Conservation (phyloP, 2,113 vertebrate species). For the Anarrhichthys ocellatus region DNA sequence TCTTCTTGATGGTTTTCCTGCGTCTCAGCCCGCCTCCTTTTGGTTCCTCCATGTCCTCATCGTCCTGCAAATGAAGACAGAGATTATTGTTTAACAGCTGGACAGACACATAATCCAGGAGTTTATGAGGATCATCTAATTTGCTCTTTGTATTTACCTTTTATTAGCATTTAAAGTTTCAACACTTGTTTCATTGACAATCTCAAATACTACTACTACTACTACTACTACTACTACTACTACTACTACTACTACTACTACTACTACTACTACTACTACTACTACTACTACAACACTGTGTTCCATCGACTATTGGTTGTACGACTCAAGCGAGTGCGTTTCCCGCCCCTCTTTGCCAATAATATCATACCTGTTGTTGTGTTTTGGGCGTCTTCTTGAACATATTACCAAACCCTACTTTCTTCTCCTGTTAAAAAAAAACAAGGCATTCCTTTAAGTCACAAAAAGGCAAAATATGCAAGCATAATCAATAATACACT, state of each 20-base stretch:
- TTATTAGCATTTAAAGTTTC: background rate
- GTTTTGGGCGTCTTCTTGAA: slow-evolving; percentile 68
- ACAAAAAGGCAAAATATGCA: background rate
- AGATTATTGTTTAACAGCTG: background rate
- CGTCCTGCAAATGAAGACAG: slow-evolving; percentile 50
- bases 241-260: no score
- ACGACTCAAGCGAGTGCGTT: no score
- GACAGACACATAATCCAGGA: background rate
- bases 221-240: no score
- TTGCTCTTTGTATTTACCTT: background rate
- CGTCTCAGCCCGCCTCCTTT: slow-evolving; percentile 47
- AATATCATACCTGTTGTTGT: slow-evolving; percentile 63
- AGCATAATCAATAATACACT: background rate
- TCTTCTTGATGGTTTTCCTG: slow-evolving; percentile 71
- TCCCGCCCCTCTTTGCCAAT: background rate
- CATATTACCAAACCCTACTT: slow-evolving; percentile 47
- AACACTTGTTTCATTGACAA: background rate
- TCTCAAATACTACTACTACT: background rate
- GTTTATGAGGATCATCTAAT: background rate
- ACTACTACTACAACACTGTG: no score
- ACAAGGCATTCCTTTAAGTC: background rate
- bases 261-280: no score
- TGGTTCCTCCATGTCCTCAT: slow-evolving; percentile 34
- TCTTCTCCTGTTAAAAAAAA: slow-evolving; percentile 61
- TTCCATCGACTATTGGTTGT: no score